These are phyloP conservation scores for Lordiphosa collinella DNA, from an alignment of 1,140 invertebrate species.

Conservation along the genomic window DNA sequence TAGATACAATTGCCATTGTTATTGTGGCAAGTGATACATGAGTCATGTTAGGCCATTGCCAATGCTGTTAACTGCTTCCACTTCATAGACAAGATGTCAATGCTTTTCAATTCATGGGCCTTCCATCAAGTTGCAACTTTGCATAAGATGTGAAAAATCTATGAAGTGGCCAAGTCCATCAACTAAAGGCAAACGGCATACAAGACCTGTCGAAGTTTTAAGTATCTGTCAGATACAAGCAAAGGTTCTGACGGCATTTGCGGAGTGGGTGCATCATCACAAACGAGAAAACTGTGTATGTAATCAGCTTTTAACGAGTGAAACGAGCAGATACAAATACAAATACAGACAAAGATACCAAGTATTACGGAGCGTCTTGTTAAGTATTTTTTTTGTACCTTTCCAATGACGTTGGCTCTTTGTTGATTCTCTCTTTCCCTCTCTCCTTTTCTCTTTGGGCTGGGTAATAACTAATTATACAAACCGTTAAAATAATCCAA, in stretches of 20 bases:
- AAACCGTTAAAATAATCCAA: constrained; percentile 64
- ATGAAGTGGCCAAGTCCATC: constrained; percentile 48
- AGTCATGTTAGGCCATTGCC: constrained; percentile 34
- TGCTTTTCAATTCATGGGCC: too few species aligned
- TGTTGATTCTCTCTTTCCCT: constrained; percentile 7
- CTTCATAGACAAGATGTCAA: too few species aligned
- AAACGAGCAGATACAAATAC: constrained; percentile 31
- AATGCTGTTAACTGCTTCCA: too few species aligned
- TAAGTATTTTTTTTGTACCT: constrained; percentile 39
- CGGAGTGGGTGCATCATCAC: constrained; percentile 57
- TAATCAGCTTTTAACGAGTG: constrained; percentile 49
- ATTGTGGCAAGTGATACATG: constrained; percentile 17
- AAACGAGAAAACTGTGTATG: constrained; percentile 55
- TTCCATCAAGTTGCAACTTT: too few species aligned
- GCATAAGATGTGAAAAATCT: constrained; percentile 12
- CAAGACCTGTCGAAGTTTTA: constrained; percentile 19
- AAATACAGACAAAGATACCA: constrained; percentile 21
- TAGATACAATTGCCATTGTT: constrained; percentile 23
- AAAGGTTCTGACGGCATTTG: constrained; percentile 13
- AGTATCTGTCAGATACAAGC: constrained; percentile 45
- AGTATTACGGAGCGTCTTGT: constrained; percentile 9
- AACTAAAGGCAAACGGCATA: constrained; percentile 46
- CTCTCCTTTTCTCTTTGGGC: constrained; percentile 2
- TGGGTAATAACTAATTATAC: constrained; percentile 60
- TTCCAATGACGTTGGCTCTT: constrained; percentile 33